Evolutionary conservation across 2,888 invertebrate species (phyloP), one percentile per base, ranked within the genome.

Genomic region (Idaea biselata): DNA sequence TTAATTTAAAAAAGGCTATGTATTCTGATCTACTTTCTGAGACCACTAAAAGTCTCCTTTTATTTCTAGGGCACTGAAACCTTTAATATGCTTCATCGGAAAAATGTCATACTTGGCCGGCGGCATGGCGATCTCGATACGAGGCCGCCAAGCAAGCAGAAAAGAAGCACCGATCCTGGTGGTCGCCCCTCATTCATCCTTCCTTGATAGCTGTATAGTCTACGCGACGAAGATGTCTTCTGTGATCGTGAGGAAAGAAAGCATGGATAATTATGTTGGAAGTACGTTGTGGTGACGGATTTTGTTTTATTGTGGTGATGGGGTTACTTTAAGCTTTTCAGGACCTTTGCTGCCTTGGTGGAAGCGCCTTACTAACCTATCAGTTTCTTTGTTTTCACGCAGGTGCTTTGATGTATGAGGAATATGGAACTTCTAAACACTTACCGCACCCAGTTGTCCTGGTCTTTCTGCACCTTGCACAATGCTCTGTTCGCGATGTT

Each of bases 171-270:
- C 97, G 16, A 96, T 98, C 72, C 93, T 98, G 67, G 96, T 97
- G 62, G 94, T 96, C 60, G 97, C 97, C 0, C 98, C 98, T 4
- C 98, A 98, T 87, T 97, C 97, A 63, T 96, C 97, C 6, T 97
- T 97, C 93, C 94, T 97, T 79, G 98, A 98, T 88, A 96, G 96
- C 76, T 95, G 97, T 77, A 95, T 97, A 74, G 95, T 97, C 78
- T 96, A 97, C 84, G 95, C 96, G 72, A 95, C 96, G 63, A 95
- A 95, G 82, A 96, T 97, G 88, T 96, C 97, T 8, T 96, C 96
- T 16, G 96, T 97, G 83, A 97, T 97, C 86, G 96, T 96, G 70
- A 94, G 97, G 82, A 94, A 95, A 75, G 97, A 97, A 82, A 95
- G 96, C 84, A 94, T 95, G 86, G 96, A 97, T 83, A 96, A 97